A percentile compares a stretch with the other conserved stretches of the same genome.
These are phyloP conservation scores for Setophaga kirtlandii DNA, from an alignment of 2,113 vertebrate species.

Conservation along the genomic window DNA sequence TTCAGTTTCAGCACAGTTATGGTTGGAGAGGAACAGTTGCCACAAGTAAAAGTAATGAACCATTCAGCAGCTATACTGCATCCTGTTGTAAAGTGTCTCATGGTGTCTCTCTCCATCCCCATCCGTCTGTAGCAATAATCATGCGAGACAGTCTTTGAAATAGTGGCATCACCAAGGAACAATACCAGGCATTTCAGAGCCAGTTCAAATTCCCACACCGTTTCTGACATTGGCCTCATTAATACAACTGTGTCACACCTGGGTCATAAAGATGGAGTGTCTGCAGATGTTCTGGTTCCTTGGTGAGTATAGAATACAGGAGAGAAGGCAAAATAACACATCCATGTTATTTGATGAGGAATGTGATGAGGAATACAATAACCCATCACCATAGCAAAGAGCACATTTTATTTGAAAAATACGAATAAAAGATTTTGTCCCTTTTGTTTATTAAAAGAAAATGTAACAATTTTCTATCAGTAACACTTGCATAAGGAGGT, in stretches of 20 bases:
- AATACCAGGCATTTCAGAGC: background rate
- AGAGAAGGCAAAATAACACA: background rate
- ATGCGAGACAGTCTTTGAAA: background rate
- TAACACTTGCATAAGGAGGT: conserved; percentile 67
- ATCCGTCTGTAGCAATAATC: background rate
- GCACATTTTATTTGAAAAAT: conserved; percentile 56
- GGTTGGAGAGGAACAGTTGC: background rate
- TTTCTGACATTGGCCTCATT: background rate
- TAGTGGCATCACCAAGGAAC: background rate
- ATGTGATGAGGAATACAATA: conserved; percentile 46
- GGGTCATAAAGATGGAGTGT: background rate
- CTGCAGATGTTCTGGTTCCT: background rate
- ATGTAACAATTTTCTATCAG: conserved; percentile 19
- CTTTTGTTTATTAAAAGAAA: conserved; percentile 69
- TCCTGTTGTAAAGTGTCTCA: background rate
- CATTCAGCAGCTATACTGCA: background rate
- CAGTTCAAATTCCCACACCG: background rate
- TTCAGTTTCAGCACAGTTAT: background rate
- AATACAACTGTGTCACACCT: background rate
- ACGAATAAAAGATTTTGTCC: conserved; percentile 39
- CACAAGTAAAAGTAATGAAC: conserved; percentile 35
- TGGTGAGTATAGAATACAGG: background rate
- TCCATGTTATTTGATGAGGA: conserved; percentile 29
- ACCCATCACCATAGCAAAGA: conserved; percentile 37
- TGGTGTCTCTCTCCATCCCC: background rate